Evolutionary conservation across 2,888 invertebrate species (phyloP), one percentile per base, ranked within the genome.

Genomic region (Acronicta psi): DNA sequence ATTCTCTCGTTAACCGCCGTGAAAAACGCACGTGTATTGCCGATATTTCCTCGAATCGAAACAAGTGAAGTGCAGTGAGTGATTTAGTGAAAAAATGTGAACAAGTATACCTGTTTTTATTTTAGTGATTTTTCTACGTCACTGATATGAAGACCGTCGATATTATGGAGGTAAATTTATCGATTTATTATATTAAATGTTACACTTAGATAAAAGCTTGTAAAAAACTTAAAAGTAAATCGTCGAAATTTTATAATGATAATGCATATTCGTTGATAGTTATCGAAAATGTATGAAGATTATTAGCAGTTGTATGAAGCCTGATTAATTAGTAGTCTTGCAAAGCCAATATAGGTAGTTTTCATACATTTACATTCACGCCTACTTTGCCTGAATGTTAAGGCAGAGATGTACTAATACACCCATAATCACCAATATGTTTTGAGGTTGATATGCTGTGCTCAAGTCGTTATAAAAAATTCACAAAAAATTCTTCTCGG

Each of bases 91-190:
- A 71, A 73, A 70, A 76, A 77, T 79, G 73, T 81, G 77, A 61
- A 75, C n/a, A n/a, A n/a, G n/a, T 72, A 60, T 50, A 52, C 38
- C 59, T 59, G 66, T 62, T 64, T 50, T 70, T 74, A 46, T 63
- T 57, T 68, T 68, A 69, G 75, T 74, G 76, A 65, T 69, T 59
- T 70, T 37, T 20, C 37, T 44, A 43, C 50, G 18, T 59, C 69
- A 60, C 59, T 52, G 59, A 52, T 56, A 85, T 85, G 85, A 84
- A 82, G 76, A 84, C 80, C 62, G 71, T 83, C 64, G 84, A 85
- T 62, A 79, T 79, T 76, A 75, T 83, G 41, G 84, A 85, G 86
- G 86, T 86, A 77, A 59, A 41, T 76, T 66, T 64, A 17, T 14
- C 18, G 47, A 49, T 41, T 61, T 50, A 44, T 56, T 58, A 37